A percentile compares a stretch with the other conserved stretches of the same genome.
Evolutionary conservation across 2,888 invertebrate genomes (phyloP).

Genomic region (Cryptocheilus praepositus): DNA sequence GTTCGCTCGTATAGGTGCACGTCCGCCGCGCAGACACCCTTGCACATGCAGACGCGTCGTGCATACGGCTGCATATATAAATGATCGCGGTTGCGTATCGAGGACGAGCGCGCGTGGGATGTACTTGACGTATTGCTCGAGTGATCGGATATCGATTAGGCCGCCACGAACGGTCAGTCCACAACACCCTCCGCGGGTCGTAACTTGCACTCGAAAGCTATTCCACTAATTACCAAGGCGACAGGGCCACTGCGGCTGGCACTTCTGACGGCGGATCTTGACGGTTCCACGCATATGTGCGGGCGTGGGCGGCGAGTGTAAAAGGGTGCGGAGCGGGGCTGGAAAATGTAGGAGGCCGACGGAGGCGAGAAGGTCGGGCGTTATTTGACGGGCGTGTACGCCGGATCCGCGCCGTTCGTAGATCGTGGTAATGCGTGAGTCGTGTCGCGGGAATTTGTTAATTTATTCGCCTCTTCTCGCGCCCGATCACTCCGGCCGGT

Average conservation of each 20-base stretch:
- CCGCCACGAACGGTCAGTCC: constrained; percentile 52
- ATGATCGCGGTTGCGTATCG: constrained; percentile 20
- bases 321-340: neutral
- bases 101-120: constrained; percentile 60
- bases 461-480: constrained; percentile 5
- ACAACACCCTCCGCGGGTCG: constrained; percentile 61
- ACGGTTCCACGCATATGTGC: constrained; percentile 48
- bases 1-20: too few species aligned
- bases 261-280: constrained; percentile 59
- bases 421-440: constrained; percentile 31
- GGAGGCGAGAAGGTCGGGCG: neutral
- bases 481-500: neutral
- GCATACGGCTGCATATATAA: constrained; percentile 18
- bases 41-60: neutral
- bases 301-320: neutral
- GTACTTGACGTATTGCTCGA: constrained; percentile 71
- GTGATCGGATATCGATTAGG: constrained; percentile 72
- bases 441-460: constrained; percentile 13
- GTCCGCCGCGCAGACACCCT: too few species aligned
- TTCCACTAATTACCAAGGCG: constrained; percentile 69
- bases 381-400: constrained; percentile 43
- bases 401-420: constrained; percentile 39
- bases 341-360: neutral
- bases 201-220: constrained; percentile 68
- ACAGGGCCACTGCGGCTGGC: constrained; percentile 60